Evolutionary conservation across 2,113 vertebrate species (phyloP).

Genomic region (Cephalopholis sonnerati): DNA sequence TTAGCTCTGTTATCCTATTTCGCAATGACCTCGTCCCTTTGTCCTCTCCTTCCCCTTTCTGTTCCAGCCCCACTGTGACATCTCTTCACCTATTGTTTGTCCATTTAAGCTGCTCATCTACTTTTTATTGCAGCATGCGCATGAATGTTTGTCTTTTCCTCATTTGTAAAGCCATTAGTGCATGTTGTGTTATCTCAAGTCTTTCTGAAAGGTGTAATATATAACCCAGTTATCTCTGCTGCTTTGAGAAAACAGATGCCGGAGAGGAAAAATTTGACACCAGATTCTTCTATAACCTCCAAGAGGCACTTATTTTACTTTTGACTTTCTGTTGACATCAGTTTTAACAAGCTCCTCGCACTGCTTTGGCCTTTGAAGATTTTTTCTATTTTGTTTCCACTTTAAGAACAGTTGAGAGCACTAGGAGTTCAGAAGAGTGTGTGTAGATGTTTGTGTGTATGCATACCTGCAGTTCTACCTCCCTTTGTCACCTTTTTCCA

Average conservation of each 20-base stretch:
- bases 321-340: background rate
- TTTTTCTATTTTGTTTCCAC: background rate
- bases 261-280: background rate
- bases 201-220: conserved; percentile 38
- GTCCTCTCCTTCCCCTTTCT: background rate
- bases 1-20: background rate
- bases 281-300: background rate
- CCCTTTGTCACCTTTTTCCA: background rate
- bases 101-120: conserved; percentile 37
- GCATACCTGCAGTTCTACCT: background rate
- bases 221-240: conserved; percentile 17
- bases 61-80: conserved; percentile 3
- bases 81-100: conserved; percentile 39
- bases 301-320: conserved; percentile 3
- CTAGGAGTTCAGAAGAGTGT: background rate
- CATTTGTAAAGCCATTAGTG: conserved; percentile 43
- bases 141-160: conserved; percentile 44
- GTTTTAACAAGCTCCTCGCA: background rate
- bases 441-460: background rate
- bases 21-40: conserved; percentile 2
- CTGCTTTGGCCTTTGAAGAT: background rate
- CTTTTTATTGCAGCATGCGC: conserved; percentile 45
- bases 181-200: conserved; percentile 17
- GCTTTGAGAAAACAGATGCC: background rate
- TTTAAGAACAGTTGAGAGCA: conserved; percentile 11